phyloP scores from a whole-genome alignment of 2,113 vertebrate genomes.

The Odocoileus virginianus region DNA sequence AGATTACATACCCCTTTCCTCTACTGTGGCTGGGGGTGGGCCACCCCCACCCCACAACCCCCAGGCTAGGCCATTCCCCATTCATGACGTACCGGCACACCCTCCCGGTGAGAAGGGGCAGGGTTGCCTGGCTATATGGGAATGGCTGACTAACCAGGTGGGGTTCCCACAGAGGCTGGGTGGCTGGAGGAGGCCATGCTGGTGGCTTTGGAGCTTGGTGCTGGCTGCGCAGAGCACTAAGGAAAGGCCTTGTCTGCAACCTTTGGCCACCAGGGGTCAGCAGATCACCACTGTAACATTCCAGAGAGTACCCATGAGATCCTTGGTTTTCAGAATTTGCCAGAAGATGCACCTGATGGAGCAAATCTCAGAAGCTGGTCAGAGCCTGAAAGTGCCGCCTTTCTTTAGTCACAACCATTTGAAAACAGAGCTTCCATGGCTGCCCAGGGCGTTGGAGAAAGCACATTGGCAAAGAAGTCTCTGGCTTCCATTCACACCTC shows the following conservation, averaged over 20 bases:
- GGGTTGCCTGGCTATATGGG: background rate
- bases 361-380: background rate
- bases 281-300: background rate
- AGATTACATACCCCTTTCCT: background rate
- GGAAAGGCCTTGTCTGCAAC: background rate
- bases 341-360: slow-evolving; percentile 50
- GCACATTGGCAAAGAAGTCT: background rate
- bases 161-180: background rate
- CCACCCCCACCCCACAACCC: background rate
- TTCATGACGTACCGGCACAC: background rate
- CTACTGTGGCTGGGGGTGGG: background rate
- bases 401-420: background rate
- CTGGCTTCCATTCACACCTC: background rate
- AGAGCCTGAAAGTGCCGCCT: background rate
- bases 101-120: background rate
- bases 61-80: background rate
- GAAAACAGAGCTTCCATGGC: background rate
- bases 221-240: background rate
- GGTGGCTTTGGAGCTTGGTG: background rate
- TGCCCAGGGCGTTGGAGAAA: background rate
- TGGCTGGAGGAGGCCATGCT: background rate
- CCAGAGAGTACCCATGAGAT: background rate
- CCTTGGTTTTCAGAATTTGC: slow-evolving; percentile 31
- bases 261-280: slow-evolving; percentile 66
- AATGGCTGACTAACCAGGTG: background rate